Evolutionary conservation across 2,888 invertebrate species (phyloP).

Genomic region (Caradrina clavipalpis): DNA sequence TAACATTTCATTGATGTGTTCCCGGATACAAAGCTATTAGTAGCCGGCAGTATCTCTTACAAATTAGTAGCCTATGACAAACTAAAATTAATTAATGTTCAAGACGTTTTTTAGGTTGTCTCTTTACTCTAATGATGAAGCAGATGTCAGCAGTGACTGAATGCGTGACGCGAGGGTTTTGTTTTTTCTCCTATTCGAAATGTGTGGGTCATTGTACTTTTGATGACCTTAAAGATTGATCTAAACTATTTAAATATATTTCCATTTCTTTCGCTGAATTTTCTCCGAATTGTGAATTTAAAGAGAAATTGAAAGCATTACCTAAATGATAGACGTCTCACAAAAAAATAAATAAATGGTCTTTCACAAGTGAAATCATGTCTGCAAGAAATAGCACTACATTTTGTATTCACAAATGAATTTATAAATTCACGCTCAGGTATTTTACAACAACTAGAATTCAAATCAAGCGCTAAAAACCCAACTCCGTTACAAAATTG

Average conservation of each 20-base stretch:
- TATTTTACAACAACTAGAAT: constrained; percentile 18
- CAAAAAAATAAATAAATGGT: background rate
- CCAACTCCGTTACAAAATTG: constrained; percentile 20
- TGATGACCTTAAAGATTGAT: constrained; percentile 18
- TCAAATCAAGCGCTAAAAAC: constrained; percentile 5
- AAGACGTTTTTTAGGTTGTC: constrained; percentile 79
- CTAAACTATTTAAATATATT: background rate
- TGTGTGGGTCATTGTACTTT: constrained; percentile 68
- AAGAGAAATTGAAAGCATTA: background rate
- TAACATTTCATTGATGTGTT: constrained; percentile 82
- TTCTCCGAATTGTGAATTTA: constrained; percentile 5
- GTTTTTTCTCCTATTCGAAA: constrained; percentile 64
- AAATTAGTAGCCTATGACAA: constrained; percentile 89
- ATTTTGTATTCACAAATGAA: constrained; percentile 13
- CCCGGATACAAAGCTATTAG: constrained; percentile 88
- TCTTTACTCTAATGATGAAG: constrained; percentile 82
- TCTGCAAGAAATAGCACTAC: constrained; percentile 3
- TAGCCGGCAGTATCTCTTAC: constrained; percentile 85
- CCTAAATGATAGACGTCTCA: background rate
- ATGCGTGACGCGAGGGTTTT: constrained; percentile 70
- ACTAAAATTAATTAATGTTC: constrained; percentile 86
- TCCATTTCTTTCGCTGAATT: background rate
- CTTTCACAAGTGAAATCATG: background rate
- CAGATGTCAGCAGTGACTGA: constrained; percentile 83
- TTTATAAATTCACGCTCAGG: background rate